Percentiles rank a stretch among this genome's conserved stretches.
phyloP scores from a whole-genome alignment of 2,113 vertebrate species.

The Ariopsis seemanni region DNA sequence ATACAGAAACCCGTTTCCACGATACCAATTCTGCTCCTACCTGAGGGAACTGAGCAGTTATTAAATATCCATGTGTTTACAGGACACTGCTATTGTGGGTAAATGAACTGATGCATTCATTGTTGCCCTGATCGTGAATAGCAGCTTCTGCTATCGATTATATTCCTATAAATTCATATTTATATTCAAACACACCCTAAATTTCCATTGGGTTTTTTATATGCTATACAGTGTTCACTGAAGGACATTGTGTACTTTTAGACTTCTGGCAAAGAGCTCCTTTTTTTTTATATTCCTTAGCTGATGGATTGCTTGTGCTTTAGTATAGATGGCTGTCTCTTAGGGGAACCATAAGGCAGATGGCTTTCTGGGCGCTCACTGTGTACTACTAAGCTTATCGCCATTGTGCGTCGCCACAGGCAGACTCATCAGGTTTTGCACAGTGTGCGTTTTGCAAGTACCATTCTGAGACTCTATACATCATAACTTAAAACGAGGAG shows the following conservation, averaged over 20 bases:
- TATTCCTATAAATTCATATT: not conserved
- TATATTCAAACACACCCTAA: not conserved
- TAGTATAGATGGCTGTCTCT: conserved; percentile 32
- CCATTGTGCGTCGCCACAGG: conserved; percentile 21
- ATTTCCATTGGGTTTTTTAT: not conserved
- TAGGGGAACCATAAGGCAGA: conserved; percentile 30
- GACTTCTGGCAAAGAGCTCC: not conserved
- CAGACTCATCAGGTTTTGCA: conserved; percentile 13
- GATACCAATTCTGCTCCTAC: not conserved
- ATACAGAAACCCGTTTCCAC: not conserved
- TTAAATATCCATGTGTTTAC: not conserved
- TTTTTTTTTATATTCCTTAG: conserved; percentile 3
- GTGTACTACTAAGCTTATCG: conserved; percentile 28
- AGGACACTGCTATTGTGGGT: not conserved
- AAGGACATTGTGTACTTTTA: not conserved
- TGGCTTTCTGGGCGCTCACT: conserved; percentile 26
- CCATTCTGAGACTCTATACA: conserved; percentile 15
- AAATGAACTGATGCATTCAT: not conserved
- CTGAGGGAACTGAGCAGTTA: not conserved
- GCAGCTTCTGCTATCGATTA: not conserved
- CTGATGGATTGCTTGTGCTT: conserved; percentile 24
- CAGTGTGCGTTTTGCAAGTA: conserved; percentile 26
- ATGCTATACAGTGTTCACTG: not conserved
- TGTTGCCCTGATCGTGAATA: not conserved
- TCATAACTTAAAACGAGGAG: conserved; percentile 15